Evolutionary conservation across 2,797 vertebrate genomes (phyloP).

Genomic region (Rhincodon typus): DNA sequence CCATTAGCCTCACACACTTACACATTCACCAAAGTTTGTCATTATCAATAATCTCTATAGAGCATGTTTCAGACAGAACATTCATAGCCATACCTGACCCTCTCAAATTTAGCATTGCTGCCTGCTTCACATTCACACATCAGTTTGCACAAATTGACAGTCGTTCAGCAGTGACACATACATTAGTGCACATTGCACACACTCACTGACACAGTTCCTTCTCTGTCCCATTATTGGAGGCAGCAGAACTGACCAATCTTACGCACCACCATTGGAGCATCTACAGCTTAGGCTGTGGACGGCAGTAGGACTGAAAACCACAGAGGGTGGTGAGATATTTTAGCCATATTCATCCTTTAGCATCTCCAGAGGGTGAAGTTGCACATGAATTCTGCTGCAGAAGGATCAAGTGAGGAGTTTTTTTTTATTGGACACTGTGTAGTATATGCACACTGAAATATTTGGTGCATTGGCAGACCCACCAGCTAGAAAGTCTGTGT

Average conservation of each 20-base stretch:
- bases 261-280: neutral
- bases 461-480: no score
- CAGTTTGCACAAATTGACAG: neutral
- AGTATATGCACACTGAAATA: no score
- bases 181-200: neutral
- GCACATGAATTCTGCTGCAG: no score
- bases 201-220: neutral
- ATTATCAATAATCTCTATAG: neutral
- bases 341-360: neutral
- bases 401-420: no score
- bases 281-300: neutral
- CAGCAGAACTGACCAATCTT: neutral
- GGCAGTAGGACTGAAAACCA: neutral
- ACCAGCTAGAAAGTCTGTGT: no score
- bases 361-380: neutral
- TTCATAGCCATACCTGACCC: neutral
- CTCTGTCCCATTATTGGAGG: neutral
- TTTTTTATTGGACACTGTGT: no score
- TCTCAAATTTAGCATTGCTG: neutral
- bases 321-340: neutral
- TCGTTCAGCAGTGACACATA: neutral
- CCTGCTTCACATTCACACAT: neutral
- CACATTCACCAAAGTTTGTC: neutral
- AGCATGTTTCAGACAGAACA: neutral
- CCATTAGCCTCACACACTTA: no score